phyloP scores from a whole-genome alignment of 1,140 invertebrate species.

The Drosophila yakuba region DNA sequence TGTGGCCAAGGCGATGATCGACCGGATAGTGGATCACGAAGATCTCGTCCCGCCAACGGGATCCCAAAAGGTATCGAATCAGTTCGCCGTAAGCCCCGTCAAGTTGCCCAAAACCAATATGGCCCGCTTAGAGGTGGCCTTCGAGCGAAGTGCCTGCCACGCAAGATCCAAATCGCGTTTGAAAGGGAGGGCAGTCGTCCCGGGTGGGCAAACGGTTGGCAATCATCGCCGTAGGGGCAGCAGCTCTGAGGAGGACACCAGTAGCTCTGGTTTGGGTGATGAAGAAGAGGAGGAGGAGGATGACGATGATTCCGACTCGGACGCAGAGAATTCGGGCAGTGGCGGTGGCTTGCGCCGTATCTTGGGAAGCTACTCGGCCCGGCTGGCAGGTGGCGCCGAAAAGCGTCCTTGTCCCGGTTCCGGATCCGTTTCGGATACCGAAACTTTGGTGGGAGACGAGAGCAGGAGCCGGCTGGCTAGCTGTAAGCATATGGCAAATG shows the following conservation, averaged over 20 bases:
- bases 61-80: constrained; percentile 59
- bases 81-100: constrained; percentile 64
- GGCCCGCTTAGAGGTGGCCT: constrained; percentile 56
- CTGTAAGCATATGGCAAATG: constrained; percentile 42
- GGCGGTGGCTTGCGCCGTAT: background rate
- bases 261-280: constrained; percentile 21
- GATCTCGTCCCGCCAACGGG: constrained; percentile 10
- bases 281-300: constrained; percentile 10
- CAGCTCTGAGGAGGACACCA: constrained; percentile 29
- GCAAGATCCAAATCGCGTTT: background rate
- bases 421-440: constrained; percentile 57
- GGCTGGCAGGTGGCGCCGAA: constrained; percentile 63
- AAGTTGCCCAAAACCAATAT: constrained; percentile 61
- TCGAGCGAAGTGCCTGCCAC: constrained; percentile 15
- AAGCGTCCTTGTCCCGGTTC: constrained; percentile 11
- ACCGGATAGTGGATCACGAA: constrained; percentile 47
- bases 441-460: constrained; percentile 61
- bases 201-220: background rate
- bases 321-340: constrained; percentile 12
- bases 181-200: background rate
- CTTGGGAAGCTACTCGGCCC: background rate
- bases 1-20: constrained; percentile 57
- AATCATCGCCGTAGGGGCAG: background rate
- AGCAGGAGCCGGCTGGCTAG: constrained; percentile 1
- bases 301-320: constrained; percentile 8